Percentiles rank a stretch among this genome's conserved stretches.
Evolutionary conservation across 2,797 vertebrate species (phyloP).

Genomic region (Lutjanus campechanus): DNA sequence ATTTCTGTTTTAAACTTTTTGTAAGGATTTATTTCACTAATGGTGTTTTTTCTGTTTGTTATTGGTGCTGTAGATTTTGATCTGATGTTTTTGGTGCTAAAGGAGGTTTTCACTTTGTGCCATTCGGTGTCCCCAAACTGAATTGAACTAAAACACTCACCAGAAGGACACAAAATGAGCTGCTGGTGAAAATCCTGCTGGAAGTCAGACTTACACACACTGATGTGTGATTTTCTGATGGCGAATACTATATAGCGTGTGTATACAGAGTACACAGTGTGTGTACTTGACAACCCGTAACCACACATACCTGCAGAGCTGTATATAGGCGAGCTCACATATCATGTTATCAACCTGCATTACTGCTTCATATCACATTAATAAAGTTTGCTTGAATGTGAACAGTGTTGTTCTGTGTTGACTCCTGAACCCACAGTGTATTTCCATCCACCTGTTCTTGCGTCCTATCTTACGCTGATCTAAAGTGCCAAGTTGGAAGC

Average conservation of each 20-base stretch:
- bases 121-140: conserved; percentile 3
- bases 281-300: conserved; percentile 12
- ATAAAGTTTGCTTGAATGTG: conserved; percentile 67
- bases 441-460: neutral
- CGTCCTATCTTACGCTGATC: too few species aligned
- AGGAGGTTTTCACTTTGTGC: conserved; percentile 12
- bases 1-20: conserved; percentile 6
- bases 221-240: neutral
- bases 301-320: conserved; percentile 35
- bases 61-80: conserved; percentile 25
- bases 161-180: neutral
- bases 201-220: neutral
- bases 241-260: conserved; percentile 5
- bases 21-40: neutral
- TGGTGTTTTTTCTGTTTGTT: neutral
- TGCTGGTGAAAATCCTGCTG: neutral
- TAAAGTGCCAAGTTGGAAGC: too few species aligned
- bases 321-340: conserved; percentile 20
- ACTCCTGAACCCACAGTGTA: neutral
- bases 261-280: conserved; percentile 4
- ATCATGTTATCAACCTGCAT: conserved; percentile 38
- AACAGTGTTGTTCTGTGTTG: neutral
- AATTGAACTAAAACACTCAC: neutral
- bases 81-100: conserved; percentile 26
- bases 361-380: conserved; percentile 49